Base-by-base conservation (phyloP, 1,140 invertebrate species). In the Ylistrum balloti region DNA sequence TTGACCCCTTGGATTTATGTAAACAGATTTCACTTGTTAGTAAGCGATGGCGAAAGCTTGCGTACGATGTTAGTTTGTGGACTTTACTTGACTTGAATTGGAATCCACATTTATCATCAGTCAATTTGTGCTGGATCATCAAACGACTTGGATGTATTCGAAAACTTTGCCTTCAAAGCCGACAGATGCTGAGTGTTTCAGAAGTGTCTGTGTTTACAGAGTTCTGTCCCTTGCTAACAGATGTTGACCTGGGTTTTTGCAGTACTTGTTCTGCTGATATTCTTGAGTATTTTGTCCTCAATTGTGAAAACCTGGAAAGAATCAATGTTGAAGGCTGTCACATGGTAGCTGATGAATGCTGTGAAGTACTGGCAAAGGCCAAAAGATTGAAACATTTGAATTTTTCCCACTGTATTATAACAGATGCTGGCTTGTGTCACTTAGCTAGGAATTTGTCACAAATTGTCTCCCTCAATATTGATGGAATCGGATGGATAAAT, bases 391-490 rank as follows among this genome's bases (percentile, higher is more conserved):
- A 33, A 32, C 22, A 34, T 17, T 86, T 86, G 34, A 89, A 89
- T 28, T 89, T 89, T 85, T 89, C 88, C 17, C 88, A 89, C 38
- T 89, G 88, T 41, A 33, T 41, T 15, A 74, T 89, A 33, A 89
- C 88, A 17, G 88, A 89, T 45, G 35, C n/a, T 38, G 85, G 88
- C 5, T 41, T 89, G 33, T 22, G 41, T 32, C 41, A 86, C 35
- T 38, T 89, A 33, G 33, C 88, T n/a, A 38, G 32, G n/a, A 41
- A n/a, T 41, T n/a, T 89, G 1, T 86, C 22, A 38, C 41, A 33
- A 33, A 86, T 89, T 38, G 88, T 86, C 33, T 89, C 74, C 13
- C 85, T 89, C 10, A 89, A 89, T 86, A 89, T 89, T 41, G 88
- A 89, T 86, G 88, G 88, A 10, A 89, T 89, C 20, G 85, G 34